Conservation (phyloP, 23 tunicate species). For the Aplidium turbinatum region DNA sequence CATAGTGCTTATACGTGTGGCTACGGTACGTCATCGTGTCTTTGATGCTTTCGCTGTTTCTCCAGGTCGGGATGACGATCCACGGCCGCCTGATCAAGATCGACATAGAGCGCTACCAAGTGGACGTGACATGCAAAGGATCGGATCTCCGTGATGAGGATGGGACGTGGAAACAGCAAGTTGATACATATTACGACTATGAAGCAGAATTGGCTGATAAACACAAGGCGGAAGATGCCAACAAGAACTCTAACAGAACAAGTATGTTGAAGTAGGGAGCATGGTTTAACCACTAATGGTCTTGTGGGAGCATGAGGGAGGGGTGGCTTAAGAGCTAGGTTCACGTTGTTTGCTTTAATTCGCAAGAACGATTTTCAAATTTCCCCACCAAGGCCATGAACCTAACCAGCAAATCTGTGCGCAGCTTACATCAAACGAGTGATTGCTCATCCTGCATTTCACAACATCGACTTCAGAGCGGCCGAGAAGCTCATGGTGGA, state of each 20-base stretch:
- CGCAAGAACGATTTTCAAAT: background rate
- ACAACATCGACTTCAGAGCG: constrained; percentile 81
- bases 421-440: constrained; percentile 95
- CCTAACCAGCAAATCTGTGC: background rate
- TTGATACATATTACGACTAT: constrained; percentile 74
- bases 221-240: constrained; percentile 52
- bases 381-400: background rate
- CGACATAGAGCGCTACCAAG: constrained; percentile 80
- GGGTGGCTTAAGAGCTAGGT: background rate
- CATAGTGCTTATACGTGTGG: background rate
- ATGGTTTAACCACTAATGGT: too few relatives aligned
- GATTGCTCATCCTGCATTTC: constrained; percentile 91
- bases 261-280: too few relatives aligned
- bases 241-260: constrained; percentile 77
- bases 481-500: constrained; percentile 71
- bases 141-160: constrained; percentile 90
- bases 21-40: background rate
- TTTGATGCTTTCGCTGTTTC: background rate
- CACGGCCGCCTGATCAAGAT: constrained; percentile 74
- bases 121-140: constrained; percentile 70
- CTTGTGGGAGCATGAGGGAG: too few relatives aligned
- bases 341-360: background rate
- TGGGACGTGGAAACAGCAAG: constrained; percentile 50
- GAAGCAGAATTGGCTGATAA: constrained; percentile 54
- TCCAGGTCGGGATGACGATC: constrained; percentile 86